Percentiles rank a stretch among this genome's conserved stretches.
phyloP scores from a whole-genome alignment of 2,888 invertebrate genomes.

The Cynaeus angustus region DNA sequence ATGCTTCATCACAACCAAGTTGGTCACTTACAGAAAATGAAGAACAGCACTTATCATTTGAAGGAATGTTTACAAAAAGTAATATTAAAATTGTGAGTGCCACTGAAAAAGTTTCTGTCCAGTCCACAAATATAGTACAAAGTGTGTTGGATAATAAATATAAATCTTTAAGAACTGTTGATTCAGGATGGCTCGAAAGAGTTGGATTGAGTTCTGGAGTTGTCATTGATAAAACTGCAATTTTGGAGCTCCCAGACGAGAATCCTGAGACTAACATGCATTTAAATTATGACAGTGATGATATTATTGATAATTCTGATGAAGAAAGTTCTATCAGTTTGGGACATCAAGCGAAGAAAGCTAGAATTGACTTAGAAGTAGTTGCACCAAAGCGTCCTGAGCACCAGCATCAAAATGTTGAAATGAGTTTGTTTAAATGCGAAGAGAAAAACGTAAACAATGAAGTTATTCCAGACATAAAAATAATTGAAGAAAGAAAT shows the following conservation, averaged over 20 bases:
- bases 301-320: conserved; percentile 74
- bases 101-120: conserved; percentile 50
- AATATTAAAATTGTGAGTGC: conserved; percentile 51
- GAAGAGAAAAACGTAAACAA: not conserved
- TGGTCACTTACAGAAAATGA: conserved; percentile 14
- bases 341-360: conserved; percentile 62
- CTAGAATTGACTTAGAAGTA: conserved; percentile 45
- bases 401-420: conserved; percentile 3
- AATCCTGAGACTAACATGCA: conserved; percentile 50
- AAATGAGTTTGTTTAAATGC: not conserved
- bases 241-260: not conserved
- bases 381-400: not conserved
- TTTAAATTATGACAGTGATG: conserved; percentile 77
- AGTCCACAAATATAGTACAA: conserved; percentile 64
- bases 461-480: not conserved
- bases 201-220: conserved; percentile 64
- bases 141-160: conserved; percentile 61
- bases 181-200: conserved; percentile 77
- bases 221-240: conserved; percentile 50
- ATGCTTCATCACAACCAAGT: conserved; percentile 55
- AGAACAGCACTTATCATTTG: conserved; percentile 24
- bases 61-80: conserved; percentile 39
- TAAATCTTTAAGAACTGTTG: conserved; percentile 68
- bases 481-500: too few species aligned
- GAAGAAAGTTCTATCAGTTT: conserved; percentile 59